Evolutionary conservation across 2,113 vertebrate genomes (phyloP), one percentile per base, ranked within the genome.

Genomic region (Phrynosoma platyrhinos): DNA sequence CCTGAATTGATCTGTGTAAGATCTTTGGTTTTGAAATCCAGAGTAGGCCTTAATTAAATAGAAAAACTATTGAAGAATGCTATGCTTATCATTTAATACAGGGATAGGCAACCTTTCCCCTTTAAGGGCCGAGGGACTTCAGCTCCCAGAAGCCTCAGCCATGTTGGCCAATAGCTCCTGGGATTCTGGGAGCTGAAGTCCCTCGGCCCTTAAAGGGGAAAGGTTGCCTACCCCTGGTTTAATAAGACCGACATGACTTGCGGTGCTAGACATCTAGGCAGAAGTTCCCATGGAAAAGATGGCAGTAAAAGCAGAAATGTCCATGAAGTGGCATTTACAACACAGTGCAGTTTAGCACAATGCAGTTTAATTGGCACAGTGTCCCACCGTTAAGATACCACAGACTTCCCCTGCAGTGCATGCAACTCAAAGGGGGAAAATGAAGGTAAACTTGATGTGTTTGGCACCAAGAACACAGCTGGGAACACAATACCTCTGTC

Each of bases 401-500:
- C n/a, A 20, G 27, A 64, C 25, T 42, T 64, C 30, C 32, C 30
- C 58, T 88, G 40, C 27, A 53, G 69, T 77, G 42, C 13, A 27
- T 68, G 72, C 20, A 58, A 69, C 23, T 55, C 10, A 2, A 47
- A 52, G 47, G 23, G 1, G 12, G 0, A 53, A 16, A 13, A 32
- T 27, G 18, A 55, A 55, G 1, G 27, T 89, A 58, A 83, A 14
- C 9, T 58, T 25, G 42, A 83, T 83, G 16, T 32, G 21, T 32
- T 36, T 83, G 62, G 23, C 40, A 71, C 79, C 74, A 86, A 47
- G 64, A 71, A 42, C 74, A 72, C 79, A 71, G 62, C 74, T 62
- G 74, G 42, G 7, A 30, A 20, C 18, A 30, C 68, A 71, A 62
- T 62, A 42, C 30, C 23, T 18, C 27, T 27, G 52, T 42, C 47